A percentile compares a stretch with the other conserved stretches of the same genome.
These are phyloP conservation scores for Nezara viridula DNA, from an alignment of 2,888 invertebrate species.

Conservation along the genomic window DNA sequence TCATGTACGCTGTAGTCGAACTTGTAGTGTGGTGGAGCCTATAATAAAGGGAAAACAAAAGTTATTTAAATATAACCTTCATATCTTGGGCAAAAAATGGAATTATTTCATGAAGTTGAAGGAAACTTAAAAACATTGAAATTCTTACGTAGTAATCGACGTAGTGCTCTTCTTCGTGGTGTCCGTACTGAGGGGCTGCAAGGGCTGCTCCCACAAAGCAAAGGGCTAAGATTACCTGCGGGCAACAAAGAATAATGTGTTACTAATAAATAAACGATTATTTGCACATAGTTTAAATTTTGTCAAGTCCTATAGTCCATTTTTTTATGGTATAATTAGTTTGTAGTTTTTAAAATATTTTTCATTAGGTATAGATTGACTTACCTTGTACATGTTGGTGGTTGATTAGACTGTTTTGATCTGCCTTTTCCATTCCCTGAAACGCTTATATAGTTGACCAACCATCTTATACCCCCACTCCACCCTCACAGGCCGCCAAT, in stretches of 20 bases:
- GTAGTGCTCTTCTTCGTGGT: constrained; percentile 60
- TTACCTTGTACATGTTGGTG: constrained; percentile 24
- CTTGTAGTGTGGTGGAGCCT: constrained; percentile 60
- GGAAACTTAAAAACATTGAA: background rate
- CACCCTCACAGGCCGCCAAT: too few relatives aligned
- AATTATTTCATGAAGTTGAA: background rate
- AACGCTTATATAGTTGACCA: background rate
- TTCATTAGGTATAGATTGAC: background rate
- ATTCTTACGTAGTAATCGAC: constrained; percentile 14
- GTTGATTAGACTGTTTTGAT: background rate
- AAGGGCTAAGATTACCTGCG: constrained; percentile 18
- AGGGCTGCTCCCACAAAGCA: constrained; percentile 32
- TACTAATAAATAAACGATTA: too few relatives aligned
- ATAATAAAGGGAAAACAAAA: background rate
- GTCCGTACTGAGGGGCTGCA: background rate
- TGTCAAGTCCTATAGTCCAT: too few relatives aligned
- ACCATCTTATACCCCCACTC: background rate
- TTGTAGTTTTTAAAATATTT: too few relatives aligned
- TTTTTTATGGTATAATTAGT: too few relatives aligned
- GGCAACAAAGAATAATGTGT: background rate
- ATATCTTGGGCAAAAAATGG: background rate
- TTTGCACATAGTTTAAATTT: too few relatives aligned
- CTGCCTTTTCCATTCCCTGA: background rate
- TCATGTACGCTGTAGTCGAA: constrained; percentile 62
- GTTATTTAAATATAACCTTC: background rate